Evolutionary conservation across 1,140 invertebrate species (phyloP), one percentile per base, ranked within the genome.

Genomic region (Magallana ariakensis): DNA sequence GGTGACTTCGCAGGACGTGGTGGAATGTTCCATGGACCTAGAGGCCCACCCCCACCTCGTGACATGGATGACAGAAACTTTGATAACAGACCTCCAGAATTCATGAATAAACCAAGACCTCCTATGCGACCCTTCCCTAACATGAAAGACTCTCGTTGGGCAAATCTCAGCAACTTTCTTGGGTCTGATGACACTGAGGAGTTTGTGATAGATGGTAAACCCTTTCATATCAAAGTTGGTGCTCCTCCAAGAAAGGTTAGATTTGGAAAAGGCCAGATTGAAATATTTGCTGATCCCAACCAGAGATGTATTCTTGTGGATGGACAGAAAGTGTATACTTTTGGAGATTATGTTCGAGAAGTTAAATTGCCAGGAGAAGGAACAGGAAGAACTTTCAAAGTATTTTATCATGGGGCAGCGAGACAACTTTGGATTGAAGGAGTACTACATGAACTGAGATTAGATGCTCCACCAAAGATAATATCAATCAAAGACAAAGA

Each of bases 401-500:
- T 94, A 15, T 94, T 92, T 86, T 94, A 93, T 86, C 93, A 92
- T 88, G 94, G 94, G 19, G 87, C 90, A 46, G 91, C 89, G 0
- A 90, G 89, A 56, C 85, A 85, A 58, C 56, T 95, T 9, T 95
- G 94, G 94, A 91, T 95, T 70, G 94, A 94, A 88, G 91, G 92
- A 10, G 85, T 91, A 66, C 91, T 91, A 81, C 91, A 92, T 91
- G 91, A 93, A 56, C 86, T 94, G 11, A 85, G 93, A 26, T 80
- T 94, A 46, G 94, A 94, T 91, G 92, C 94, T 19, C 94, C 94
- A 53, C 94, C 94, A 83, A 91, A 92, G 84, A 91, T 87, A 80
- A 91, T 94, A 13, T 83, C 75, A 56, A 89, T 94, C 80, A 90
- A 91, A 80, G 90, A 89, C 0, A 90, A 89, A 60, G 57, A 90